Conservation (phyloP, 64 coral and sea anemone species). For the Montipora efflorescens region DNA sequence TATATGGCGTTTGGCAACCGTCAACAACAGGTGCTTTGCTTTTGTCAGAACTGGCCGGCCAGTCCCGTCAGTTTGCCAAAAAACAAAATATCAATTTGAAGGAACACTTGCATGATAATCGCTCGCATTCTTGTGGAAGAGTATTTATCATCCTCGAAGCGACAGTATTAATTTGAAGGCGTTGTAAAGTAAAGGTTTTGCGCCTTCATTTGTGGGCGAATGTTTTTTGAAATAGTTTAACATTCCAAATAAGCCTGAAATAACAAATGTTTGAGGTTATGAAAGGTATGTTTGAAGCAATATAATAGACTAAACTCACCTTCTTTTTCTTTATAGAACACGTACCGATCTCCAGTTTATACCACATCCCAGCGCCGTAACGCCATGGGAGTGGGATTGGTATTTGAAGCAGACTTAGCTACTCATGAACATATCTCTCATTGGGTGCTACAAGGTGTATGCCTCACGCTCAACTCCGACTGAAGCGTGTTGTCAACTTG, state of each 20-base stretch:
- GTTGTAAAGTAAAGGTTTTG: no score
- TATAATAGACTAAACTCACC: background rate
- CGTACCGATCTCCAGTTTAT: constrained; percentile 95
- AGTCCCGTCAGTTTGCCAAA: no score
- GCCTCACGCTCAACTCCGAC: constrained; percentile 95
- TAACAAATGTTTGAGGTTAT: background rate
- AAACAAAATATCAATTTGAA: no score
- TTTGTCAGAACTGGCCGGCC: no score
- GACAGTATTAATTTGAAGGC: no score
- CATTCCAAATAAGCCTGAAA: background rate
- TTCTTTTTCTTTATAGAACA: constrained; percentile 76
- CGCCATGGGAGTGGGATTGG: constrained; percentile 97
- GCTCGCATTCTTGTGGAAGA: no score
- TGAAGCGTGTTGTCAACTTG: background rate
- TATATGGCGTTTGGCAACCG: no score
- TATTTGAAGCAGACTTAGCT: constrained; percentile 94
- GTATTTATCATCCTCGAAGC: no score
- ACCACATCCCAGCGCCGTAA: constrained; percentile 98
- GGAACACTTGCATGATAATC: no score
- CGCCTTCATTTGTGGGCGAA: background rate
- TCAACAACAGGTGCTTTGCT: no score
- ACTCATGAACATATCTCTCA: constrained; percentile 92
- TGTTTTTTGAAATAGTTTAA: background rate
- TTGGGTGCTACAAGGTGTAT: constrained; percentile 98
- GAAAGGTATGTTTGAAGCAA: background rate